Conservation (phyloP, 2,888 invertebrate species). For the Caenorhabditis zanzibari region DNA sequence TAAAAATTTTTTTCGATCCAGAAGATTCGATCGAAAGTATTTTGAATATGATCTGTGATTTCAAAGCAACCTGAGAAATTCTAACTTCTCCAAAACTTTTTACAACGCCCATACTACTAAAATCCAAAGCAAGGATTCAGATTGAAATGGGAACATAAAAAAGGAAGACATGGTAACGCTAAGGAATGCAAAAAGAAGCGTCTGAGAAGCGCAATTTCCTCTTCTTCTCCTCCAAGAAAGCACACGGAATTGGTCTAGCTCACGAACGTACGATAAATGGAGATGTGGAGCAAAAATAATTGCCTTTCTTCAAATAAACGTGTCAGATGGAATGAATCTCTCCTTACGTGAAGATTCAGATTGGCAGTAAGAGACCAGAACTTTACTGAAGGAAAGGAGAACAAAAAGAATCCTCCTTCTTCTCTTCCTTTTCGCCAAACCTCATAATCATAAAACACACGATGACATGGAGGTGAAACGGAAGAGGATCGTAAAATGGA, state of each 20-base stretch:
- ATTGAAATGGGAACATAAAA: neutral
- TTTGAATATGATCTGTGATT: too few relatives aligned
- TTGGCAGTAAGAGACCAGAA: slow-evolving; percentile 19
- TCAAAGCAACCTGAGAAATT: too few relatives aligned
- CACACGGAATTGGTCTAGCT: slow-evolving; percentile 13
- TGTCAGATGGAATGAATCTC: slow-evolving; percentile 49
- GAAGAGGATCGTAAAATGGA: slow-evolving; percentile 15
- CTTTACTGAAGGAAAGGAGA: slow-evolving; percentile 9
- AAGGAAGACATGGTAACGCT: neutral
- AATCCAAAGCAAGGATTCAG: neutral
- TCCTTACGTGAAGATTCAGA: neutral
- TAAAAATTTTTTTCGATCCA: too few relatives aligned
- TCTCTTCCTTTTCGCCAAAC: neutral
- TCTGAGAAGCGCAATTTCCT: slow-evolving; percentile 20
- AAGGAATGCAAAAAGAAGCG: slow-evolving; percentile 5
- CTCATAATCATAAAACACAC: slow-evolving; percentile 38
- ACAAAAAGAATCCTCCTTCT: neutral
- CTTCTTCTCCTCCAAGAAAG: neutral
- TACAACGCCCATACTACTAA: too few relatives aligned
- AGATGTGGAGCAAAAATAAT: slow-evolving; percentile 31
- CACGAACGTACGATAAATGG: slow-evolving; percentile 42
- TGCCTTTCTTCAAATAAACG: slow-evolving; percentile 32
- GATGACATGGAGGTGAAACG: neutral
- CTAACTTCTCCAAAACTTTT: too few relatives aligned
- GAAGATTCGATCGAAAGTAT: too few relatives aligned